Evolutionary conservation across 2,888 invertebrate genomes (phyloP).

Genomic region (Oxycera nigricornis): DNA sequence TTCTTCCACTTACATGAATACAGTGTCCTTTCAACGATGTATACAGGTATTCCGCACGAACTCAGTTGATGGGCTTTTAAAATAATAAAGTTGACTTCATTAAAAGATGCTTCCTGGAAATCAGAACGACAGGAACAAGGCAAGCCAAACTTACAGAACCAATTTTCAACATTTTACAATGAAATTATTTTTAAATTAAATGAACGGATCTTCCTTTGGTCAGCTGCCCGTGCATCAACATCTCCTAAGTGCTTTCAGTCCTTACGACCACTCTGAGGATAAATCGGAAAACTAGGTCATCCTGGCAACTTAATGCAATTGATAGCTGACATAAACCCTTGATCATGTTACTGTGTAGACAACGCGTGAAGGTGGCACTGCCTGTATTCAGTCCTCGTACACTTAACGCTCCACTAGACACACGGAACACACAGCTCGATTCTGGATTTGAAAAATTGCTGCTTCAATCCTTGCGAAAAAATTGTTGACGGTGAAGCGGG

Average conservation of each 20-base stretch:
- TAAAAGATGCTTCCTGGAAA: no score
- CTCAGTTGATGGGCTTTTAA: no score
- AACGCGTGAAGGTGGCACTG: not conserved
- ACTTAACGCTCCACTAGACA: not conserved
- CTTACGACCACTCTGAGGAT: not conserved
- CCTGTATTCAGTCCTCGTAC: not conserved
- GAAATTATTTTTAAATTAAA: not conserved
- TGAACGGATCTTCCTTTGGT: not conserved
- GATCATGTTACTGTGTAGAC: not conserved
- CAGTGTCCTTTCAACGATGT: no score
- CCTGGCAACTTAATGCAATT: not conserved
- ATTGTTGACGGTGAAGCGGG: not conserved
- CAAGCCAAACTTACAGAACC: no score
- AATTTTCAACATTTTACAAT: no score
- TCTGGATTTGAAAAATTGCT: not conserved
- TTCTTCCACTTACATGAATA: no score
- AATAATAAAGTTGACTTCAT: no score
- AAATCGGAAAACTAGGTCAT: not conserved
- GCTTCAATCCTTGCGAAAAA: no score
- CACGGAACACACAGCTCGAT: not conserved
- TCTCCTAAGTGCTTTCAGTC: not conserved
- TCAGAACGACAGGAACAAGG: no score
- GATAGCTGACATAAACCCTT: not conserved
- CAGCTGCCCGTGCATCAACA: not conserved
- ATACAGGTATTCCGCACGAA: no score